phyloP scores from a whole-genome alignment of 2,888 invertebrate species.

The Anthrax anthrax region DNA sequence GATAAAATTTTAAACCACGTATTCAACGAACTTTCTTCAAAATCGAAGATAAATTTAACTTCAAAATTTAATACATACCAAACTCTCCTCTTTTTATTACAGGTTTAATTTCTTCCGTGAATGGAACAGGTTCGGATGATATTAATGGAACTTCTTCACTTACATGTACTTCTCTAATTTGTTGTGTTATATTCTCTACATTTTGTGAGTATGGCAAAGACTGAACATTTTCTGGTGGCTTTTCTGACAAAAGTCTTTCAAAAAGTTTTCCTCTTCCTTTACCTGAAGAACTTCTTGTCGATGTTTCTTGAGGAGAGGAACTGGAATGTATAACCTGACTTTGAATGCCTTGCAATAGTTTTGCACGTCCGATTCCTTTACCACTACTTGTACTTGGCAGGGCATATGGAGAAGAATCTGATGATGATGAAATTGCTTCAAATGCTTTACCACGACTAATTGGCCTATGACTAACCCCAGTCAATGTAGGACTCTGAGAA shows the following conservation, averaged over 20 bases:
- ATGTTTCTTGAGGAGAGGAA: neutral
- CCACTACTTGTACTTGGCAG: neutral
- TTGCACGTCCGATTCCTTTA: neutral
- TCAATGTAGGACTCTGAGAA: no score
- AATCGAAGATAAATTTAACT: neutral
- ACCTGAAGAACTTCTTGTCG: neutral
- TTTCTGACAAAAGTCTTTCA: neutral
- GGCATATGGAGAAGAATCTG: no score
- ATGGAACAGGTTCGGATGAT: no score
- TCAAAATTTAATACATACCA: neutral
- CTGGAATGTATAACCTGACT: neutral
- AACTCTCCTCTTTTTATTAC: slow-evolving; percentile 1
- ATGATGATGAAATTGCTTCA: no score
- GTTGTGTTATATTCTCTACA: neutral
- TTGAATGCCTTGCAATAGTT: neutral
- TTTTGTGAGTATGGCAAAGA: neutral
- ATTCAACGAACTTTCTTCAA: neutral
- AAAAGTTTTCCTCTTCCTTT: neutral
- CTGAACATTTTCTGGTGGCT: neutral
- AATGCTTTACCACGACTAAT: no score
- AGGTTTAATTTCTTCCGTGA: slow-evolving; percentile 1
- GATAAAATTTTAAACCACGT: no score
- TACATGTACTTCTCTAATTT: neutral
- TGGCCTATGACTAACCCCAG: no score
- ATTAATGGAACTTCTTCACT: neutral